Conservation (phyloP, 2,888 invertebrate genomes). For the Cetonia aurata region DNA sequence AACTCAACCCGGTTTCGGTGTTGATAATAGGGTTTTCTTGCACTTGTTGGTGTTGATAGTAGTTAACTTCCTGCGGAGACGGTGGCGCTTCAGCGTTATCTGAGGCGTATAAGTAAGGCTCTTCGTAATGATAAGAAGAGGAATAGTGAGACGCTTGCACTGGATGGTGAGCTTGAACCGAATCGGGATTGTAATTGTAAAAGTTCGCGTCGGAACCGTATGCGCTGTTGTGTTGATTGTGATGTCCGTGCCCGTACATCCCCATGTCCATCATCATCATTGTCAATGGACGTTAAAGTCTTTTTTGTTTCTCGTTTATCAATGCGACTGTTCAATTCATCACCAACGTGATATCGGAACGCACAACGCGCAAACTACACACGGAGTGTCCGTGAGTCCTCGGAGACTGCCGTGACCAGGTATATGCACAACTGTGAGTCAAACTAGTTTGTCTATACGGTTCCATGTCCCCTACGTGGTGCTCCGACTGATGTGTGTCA, state of each 20-base stretch:
- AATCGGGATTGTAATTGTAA: conserved; percentile 60
- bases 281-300: conserved; percentile 51
- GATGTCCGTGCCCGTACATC: conserved; percentile 78
- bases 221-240: conserved; percentile 66
- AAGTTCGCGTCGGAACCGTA: conserved; percentile 62
- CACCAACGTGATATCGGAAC: conserved; percentile 25
- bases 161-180: conserved; percentile 61
- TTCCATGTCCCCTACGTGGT: conserved; percentile 50
- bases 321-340: conserved; percentile 33
- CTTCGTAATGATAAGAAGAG: conserved; percentile 63
- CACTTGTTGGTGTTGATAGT: conserved; percentile 67
- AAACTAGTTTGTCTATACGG: conserved; percentile 51
- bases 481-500: conserved; percentile 54
- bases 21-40: conserved; percentile 77
- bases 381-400: conserved; percentile 41
- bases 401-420: conserved; percentile 44
- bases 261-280: conserved; percentile 89
- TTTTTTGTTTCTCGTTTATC: conserved; percentile 13
- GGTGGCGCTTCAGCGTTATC: conserved; percentile 66
- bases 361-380: conserved; percentile 33
- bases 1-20: conserved; percentile 88
- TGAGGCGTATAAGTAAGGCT: conserved; percentile 61
- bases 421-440: conserved; percentile 51
- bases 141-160: conserved; percentile 62
- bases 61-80: conserved; percentile 65